Base-by-base conservation (phyloP, 2,797 vertebrate species). In the Channallabes apus region DNA sequence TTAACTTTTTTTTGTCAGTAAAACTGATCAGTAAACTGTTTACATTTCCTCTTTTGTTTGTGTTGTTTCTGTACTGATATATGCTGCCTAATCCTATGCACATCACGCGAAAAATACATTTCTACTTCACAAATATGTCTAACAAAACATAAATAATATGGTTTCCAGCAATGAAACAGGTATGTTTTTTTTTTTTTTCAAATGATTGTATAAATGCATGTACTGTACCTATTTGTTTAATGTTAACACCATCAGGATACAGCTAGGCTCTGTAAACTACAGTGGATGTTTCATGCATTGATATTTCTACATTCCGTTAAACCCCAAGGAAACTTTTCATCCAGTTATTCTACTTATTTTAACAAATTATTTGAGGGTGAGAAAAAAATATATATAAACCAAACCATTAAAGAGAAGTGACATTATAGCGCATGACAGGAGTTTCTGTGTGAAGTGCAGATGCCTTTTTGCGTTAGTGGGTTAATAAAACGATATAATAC, bases 201-300 rank as follows among this genome's bases (percentile, higher is more conserved):
- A 29, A 27, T 22, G 61, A 20, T n/a, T n/a, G 0, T 24, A 56
- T 67, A 58, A 51, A 58, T 77, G 68, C 69, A 80, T n/a, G n/a
- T n/a, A n/a, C n/a, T 41, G 76, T 80, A 54, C 62, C 12, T 41
- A 11, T 77, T 79, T 71, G 4, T 56, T 73, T 29, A 27, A 58
- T 58, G 20, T 29, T 11, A 46, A 64, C 27, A 18, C 82, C n/a
- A 82, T 80, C 82, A 51, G 90, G 91, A 89, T 92, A 94, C 94
- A 94, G 93, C 94, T 94, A 94, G 93, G 91, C 92, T 93, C 93
- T 94, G 93, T 94, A 95, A 94, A 95, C 94, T 95, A 96, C 96
- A 97, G 97, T 97, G 97, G 97, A 98, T 99, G 97, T 96, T 98
- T 97, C 97, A 98, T 96, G 96, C 95, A 96, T 93, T 93, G 97